Evolutionary conservation across 2,113 vertebrate genomes (phyloP).

Genomic region (Alexandromys fortis): DNA sequence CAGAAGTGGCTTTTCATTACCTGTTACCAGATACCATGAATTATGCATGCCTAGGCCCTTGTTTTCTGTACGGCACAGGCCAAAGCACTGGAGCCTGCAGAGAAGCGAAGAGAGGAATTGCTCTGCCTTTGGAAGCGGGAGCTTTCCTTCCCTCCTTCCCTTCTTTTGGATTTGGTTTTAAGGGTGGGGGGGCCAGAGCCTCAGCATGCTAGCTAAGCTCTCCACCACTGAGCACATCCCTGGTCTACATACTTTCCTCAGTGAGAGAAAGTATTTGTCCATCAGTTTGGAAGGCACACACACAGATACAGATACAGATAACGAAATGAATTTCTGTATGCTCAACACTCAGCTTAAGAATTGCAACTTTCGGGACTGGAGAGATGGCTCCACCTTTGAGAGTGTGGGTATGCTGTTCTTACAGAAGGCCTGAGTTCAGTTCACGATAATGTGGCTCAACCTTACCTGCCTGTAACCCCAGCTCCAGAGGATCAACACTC

Average conservation of each 20-base stretch:
- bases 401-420: background rate
- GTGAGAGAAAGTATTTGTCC: background rate
- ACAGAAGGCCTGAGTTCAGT: too few species aligned
- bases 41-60: background rate
- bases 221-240: background rate
- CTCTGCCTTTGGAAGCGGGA: background rate
- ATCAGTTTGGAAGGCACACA: background rate
- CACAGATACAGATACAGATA: background rate
- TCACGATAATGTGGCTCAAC: background rate
- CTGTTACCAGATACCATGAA: conserved; percentile 60
- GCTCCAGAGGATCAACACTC: background rate
- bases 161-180: background rate
- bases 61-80: background rate
- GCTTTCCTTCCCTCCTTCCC: background rate
- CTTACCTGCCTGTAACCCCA: background rate
- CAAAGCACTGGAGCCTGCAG: background rate
- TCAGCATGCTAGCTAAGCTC: background rate
- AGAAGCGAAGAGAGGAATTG: background rate
- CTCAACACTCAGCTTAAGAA: conserved; percentile 5
- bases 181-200: background rate
- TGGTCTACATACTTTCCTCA: background rate
- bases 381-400: background rate
- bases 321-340: background rate
- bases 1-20: conserved; percentile 24
- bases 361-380: background rate